Conservation (phyloP, 2,888 invertebrate species). For the Cheilosia urbana region DNA sequence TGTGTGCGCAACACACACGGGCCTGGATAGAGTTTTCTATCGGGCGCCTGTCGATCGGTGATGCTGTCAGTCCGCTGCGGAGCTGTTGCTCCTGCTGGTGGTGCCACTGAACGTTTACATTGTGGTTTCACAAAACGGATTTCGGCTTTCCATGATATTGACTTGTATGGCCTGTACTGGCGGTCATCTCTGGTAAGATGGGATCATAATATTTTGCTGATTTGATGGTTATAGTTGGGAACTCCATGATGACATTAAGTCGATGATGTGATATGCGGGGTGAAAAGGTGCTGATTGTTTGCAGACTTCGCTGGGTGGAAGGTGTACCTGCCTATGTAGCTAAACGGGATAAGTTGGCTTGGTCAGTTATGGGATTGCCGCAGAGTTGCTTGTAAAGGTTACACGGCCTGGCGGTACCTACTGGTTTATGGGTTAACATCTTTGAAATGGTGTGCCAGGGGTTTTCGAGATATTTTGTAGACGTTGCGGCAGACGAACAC, state of each 20-base stretch:
- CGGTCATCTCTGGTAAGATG: conserved; percentile 46
- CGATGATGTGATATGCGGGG: conserved; percentile 65
- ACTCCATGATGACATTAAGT: conserved; percentile 66
- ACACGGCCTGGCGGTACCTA: conserved; percentile 1
- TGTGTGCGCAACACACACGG: conserved; percentile 67
- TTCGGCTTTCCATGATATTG: not conserved
- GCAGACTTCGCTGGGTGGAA: conserved; percentile 16
- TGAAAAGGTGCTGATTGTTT: conserved; percentile 73
- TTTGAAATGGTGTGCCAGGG: not conserved
- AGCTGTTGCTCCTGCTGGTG: conserved; percentile 8
- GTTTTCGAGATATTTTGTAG: not conserved
- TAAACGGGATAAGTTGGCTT: not conserved
- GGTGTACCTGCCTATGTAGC: no score
- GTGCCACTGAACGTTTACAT: conserved; percentile 32
- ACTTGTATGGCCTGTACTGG: conserved; percentile 11
- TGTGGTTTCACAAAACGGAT: conserved; percentile 18
- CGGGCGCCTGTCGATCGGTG: conserved; percentile 47
- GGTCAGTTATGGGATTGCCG: conserved; percentile 41
- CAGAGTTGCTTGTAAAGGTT: conserved; percentile 48
- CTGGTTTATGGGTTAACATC: not conserved
- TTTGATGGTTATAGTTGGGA: conserved; percentile 46
- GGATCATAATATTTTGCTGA: conserved; percentile 56
- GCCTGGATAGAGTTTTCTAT: conserved; percentile 52
- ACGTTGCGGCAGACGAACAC: no score
- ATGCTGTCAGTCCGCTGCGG: conserved; percentile 23